Percentiles rank a stretch among this genome's conserved stretches.
Conservation (phyloP, 1,140 invertebrate species). For the Ridgeia piscesae region DNA sequence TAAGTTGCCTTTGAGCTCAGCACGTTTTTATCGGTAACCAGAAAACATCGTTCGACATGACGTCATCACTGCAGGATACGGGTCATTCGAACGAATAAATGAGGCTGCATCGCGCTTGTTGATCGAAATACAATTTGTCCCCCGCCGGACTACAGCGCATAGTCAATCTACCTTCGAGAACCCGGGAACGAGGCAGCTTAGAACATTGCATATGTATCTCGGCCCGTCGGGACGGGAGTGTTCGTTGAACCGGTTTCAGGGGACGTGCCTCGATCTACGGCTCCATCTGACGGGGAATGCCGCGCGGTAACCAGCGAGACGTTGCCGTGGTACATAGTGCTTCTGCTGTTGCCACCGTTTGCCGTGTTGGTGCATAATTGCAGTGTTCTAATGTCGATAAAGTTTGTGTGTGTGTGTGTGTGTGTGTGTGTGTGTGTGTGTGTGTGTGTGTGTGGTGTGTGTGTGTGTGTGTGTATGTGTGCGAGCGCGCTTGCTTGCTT, state of each 20-base stretch:
- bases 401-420: too few species aligned
- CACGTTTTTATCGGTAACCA: not conserved
- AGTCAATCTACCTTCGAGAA: not conserved
- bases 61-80: not conserved
- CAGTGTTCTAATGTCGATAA: not conserved
- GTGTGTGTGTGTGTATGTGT: too few species aligned
- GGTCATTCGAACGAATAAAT: not conserved
- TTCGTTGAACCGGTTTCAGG: not conserved
- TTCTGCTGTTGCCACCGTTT: not conserved
- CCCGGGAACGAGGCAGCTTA: not conserved
- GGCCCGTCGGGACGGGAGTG: not conserved
- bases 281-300: not conserved
- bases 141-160: not conserved
- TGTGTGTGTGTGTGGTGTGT: too few species aligned
- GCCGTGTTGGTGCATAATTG: not conserved
- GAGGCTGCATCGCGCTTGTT: not conserved
- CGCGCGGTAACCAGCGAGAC: not conserved
- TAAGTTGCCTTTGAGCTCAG: not conserved
- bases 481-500: too few species aligned
- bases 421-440: too few species aligned
- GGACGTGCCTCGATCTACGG: not conserved
- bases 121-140: not conserved
- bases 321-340: not conserved
- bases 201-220: not conserved
- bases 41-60: not conserved